Percentiles rank a stretch among this genome's conserved stretches.
Evolutionary conservation across 2,113 vertebrate species (phyloP).

Genomic region (Calonectris borealis): DNA sequence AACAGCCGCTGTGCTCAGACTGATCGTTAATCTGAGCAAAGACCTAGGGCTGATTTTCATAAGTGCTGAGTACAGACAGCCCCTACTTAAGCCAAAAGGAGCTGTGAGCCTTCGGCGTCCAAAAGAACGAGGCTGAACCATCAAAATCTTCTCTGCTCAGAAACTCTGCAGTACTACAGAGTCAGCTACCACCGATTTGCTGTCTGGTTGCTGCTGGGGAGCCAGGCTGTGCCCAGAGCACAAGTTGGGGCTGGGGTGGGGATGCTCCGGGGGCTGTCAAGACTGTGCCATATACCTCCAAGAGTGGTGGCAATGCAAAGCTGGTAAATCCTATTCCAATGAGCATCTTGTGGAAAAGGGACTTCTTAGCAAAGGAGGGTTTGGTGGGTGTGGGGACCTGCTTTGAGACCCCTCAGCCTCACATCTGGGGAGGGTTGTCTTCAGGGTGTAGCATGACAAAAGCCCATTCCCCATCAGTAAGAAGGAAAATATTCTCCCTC

Average conservation of each 20-base stretch:
- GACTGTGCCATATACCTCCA: neutral
- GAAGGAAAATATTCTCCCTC: neutral
- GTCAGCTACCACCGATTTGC: neutral
- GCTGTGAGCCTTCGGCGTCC: neutral
- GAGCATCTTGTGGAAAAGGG: neutral
- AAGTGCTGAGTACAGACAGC: constrained; percentile 59
- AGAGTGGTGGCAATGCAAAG: neutral
- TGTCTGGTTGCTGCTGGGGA: neutral
- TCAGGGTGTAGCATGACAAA: neutral
- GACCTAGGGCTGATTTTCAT: constrained; percentile 43
- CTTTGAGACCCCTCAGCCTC: neutral
- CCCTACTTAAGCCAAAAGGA: constrained; percentile 21
- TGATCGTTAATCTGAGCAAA: neutral
- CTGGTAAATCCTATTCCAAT: neutral
- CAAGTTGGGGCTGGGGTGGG: accelerated
- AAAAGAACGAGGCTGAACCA: neutral
- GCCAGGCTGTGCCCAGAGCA: accelerated
- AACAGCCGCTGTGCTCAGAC: neutral
- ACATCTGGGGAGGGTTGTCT: neutral
- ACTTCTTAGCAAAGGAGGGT: neutral
- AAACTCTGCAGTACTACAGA: neutral
- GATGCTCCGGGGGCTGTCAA: neutral
- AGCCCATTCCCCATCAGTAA: neutral
- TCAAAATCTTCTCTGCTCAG: constrained; percentile 8
- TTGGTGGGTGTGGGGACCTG: neutral